Evolutionary conservation across 1,140 invertebrate species (phyloP).

Genomic region (Hermetia illucens): DNA sequence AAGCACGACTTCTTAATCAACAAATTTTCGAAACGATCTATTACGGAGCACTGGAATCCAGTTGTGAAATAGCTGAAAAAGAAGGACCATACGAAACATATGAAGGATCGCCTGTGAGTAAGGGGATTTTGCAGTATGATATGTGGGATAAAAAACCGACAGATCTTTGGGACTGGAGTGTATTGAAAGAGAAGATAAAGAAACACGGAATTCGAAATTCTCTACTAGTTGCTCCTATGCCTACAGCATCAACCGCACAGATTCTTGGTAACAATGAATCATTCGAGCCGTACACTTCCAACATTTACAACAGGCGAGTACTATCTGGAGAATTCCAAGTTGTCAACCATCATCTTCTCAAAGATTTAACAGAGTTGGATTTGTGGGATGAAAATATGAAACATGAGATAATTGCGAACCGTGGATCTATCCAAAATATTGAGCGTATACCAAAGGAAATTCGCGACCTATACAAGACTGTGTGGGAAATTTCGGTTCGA

Average conservation of each 20-base stretch:
- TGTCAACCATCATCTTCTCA: conserved; percentile 92
- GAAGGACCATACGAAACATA: conserved; percentile 86
- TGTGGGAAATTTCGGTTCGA: conserved; percentile 97
- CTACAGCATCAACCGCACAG: conserved; percentile 97
- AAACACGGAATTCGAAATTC: conserved; percentile 90
- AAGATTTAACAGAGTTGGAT: conserved; percentile 79
- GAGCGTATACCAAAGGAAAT: conserved; percentile 76
- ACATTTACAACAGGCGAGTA: conserved; percentile 89
- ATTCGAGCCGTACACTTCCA: conserved; percentile 96
- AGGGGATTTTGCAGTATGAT: conserved; percentile 95
- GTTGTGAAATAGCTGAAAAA: conserved; percentile 85
- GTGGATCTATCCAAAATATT: conserved; percentile 91
- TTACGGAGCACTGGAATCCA: conserved; percentile 90
- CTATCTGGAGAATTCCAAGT: conserved; percentile 82
- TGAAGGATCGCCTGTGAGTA: conserved; percentile 78
- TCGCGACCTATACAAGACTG: conserved; percentile 90
- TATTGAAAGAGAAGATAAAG: conserved; percentile 73
- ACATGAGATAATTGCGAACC: conserved; percentile 79
- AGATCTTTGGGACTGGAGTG: conserved; percentile 78
- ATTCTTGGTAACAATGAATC: conserved; percentile 99
- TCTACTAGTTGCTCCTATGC: conserved; percentile 93
- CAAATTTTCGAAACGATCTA: conserved; percentile 99
- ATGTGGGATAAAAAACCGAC: conserved; percentile 92
- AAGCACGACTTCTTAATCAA: conserved; percentile 79
- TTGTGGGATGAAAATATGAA: conserved; percentile 97